Conservation (phyloP, 1,140 invertebrate genomes). For the Druon quercuslanigerum region DNA sequence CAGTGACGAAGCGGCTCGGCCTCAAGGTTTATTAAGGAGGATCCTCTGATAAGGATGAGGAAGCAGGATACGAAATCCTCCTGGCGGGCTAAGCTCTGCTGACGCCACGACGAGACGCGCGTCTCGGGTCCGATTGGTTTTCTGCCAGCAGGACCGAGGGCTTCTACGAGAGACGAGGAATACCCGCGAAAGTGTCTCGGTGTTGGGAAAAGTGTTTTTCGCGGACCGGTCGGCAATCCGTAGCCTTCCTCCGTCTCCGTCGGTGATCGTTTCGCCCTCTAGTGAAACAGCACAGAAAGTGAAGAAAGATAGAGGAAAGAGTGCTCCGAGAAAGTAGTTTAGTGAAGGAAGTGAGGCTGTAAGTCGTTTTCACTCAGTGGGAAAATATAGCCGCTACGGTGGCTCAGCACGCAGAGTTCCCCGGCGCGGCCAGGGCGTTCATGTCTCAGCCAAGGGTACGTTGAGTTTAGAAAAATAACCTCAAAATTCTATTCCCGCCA, state of each 20-base stretch:
- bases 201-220: slow-evolving; percentile 44
- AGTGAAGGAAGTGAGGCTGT: slow-evolving; percentile 51
- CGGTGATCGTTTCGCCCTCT: slow-evolving; percentile 10
- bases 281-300: slow-evolving; percentile 5
- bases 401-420: slow-evolving; percentile 78
- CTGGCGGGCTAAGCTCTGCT: slow-evolving; percentile 48
- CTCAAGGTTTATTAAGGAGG: neutral
- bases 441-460: slow-evolving; percentile 82
- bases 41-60: slow-evolving; percentile 40
- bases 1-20: neutral
- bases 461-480: slow-evolving; percentile 22
- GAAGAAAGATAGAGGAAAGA: slow-evolving; percentile 46
- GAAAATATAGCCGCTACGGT: slow-evolving; percentile 77
- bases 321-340: slow-evolving; percentile 46
- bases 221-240: neutral
- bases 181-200: slow-evolving; percentile 44
- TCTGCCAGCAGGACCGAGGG: slow-evolving; percentile 35
- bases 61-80: slow-evolving; percentile 41
- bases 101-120: slow-evolving; percentile 51
- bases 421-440: slow-evolving; percentile 79
- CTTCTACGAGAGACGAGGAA: neutral
- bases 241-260: slow-evolving; percentile 30
- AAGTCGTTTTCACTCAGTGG: slow-evolving; percentile 60
- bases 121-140: slow-evolving; percentile 29
- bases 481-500: neutral